Conservation (phyloP, 2,888 invertebrate species). For the Aphrophora alni region DNA sequence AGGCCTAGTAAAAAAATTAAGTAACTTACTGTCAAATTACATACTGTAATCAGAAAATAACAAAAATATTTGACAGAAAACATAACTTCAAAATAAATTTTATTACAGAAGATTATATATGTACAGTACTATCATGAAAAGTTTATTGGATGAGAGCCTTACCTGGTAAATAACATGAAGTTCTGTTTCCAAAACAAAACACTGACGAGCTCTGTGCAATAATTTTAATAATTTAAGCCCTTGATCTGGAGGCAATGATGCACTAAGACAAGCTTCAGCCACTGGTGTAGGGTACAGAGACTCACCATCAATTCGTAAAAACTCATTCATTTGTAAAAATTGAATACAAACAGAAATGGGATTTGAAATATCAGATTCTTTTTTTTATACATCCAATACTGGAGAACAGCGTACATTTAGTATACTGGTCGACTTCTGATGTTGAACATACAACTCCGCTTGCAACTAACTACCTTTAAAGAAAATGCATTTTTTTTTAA, state of each 20-base stretch:
- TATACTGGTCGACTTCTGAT: slow-evolving; percentile 76
- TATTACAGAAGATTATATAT: too few species aligned
- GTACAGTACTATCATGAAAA: too few species aligned
- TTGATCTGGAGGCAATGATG: slow-evolving; percentile 94
- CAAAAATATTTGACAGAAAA: too few species aligned
- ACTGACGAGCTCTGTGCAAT: slow-evolving; percentile 85
- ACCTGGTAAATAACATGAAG: slow-evolving; percentile 94
- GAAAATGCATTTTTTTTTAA: too few species aligned
- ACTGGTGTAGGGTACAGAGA: slow-evolving; percentile 75
- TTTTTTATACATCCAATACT: slow-evolving; percentile 24
- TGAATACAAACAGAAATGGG: slow-evolving; percentile 64
- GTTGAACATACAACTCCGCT: slow-evolving; percentile 80
- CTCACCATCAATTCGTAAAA: slow-evolving; percentile 64
- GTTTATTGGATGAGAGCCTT: too few species aligned
- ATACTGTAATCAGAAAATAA: too few species aligned
- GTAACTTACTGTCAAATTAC: too few species aligned
- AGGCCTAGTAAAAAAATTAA: too few species aligned
- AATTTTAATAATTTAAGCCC: slow-evolving; percentile 89
- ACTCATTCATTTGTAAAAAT: slow-evolving; percentile 80
- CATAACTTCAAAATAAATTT: too few species aligned
- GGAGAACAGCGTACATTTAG: slow-evolving; percentile 74
- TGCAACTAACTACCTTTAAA: slow-evolving; percentile 76
- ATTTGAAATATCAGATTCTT: slow-evolving; percentile 48
- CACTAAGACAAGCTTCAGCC: slow-evolving; percentile 90
- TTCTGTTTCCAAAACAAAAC: slow-evolving; percentile 92